Evolutionary conservation across 1,140 invertebrate species (phyloP).

Genomic region (Diabrotica undecimpunctata): DNA sequence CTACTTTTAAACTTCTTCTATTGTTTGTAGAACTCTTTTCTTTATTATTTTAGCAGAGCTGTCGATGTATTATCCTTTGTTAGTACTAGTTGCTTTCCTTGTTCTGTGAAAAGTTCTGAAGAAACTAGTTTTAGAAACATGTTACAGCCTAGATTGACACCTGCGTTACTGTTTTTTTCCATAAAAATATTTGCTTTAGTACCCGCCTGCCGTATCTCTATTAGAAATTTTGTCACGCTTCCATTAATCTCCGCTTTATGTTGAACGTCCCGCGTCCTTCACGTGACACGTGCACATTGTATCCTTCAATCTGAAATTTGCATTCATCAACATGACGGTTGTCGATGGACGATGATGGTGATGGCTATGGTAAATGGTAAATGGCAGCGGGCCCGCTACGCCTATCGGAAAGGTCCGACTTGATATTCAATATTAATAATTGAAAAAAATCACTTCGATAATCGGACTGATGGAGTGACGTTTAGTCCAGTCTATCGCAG

Average conservation of each 20-base stretch:
- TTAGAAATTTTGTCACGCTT: constrained; percentile 35
- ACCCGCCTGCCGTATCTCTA: constrained; percentile 29
- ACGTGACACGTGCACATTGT: constrained; percentile 29
- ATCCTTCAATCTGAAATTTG: constrained; percentile 21
- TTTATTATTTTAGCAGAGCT: too few relatives aligned
- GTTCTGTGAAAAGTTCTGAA: too few relatives aligned
- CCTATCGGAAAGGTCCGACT: background rate
- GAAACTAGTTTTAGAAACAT: too few relatives aligned
- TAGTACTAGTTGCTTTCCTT: too few relatives aligned
- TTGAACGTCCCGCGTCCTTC: constrained; percentile 26
- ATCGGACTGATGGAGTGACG: background rate
- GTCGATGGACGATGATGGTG: background rate
- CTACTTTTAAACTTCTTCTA: too few relatives aligned
- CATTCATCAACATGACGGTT: constrained; percentile 8
- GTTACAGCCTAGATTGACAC: too few relatives aligned
- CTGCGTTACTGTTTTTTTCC: too few relatives aligned
- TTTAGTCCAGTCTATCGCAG: too few relatives aligned
- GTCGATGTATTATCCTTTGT: too few relatives aligned
- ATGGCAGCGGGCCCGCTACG: background rate
- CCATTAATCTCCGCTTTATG: constrained; percentile 39
- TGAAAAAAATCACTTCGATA: background rate
- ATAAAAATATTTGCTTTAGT: constrained; percentile 12
- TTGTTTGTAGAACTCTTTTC: too few relatives aligned
- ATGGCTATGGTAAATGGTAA: too few relatives aligned
- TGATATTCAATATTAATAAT: background rate